These are phyloP conservation scores for Plagodis dolabraria DNA, from an alignment of 2,888 invertebrate species.

Conservation along the genomic window DNA sequence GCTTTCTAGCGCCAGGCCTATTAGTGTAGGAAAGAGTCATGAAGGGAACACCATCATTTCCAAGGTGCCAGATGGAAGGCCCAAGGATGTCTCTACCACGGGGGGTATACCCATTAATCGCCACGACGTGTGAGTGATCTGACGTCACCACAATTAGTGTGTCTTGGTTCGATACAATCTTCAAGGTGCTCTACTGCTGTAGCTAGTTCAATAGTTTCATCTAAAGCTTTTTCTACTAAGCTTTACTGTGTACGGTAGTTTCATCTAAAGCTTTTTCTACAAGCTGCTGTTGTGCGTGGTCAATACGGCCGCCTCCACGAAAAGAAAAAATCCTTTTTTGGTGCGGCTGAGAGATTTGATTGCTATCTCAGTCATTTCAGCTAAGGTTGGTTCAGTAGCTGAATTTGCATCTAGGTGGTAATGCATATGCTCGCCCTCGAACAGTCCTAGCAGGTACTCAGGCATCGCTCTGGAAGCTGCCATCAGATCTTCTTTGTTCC, in stretches of 20 bases:
- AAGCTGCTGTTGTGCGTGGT: constrained; percentile 88
- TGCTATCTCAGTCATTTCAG: constrained; percentile 83
- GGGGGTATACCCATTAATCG: constrained; percentile 87
- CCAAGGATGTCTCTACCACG: constrained; percentile 75
- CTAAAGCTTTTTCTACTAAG: constrained; percentile 84
- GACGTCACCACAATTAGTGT: constrained; percentile 92
- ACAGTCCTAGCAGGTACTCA: constrained; percentile 87
- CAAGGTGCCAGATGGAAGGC: constrained; percentile 61
- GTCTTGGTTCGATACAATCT: constrained; percentile 80
- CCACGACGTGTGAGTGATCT: constrained; percentile 91
- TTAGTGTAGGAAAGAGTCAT: constrained; percentile 87
- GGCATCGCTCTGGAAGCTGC: constrained; percentile 70
- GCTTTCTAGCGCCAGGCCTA: constrained; percentile 83
- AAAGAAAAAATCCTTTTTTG: constrained; percentile 89
- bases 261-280: constrained; percentile 87
- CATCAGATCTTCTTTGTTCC: constrained; percentile 85
- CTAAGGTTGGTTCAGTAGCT: constrained; percentile 72
- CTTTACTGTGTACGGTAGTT: too few species aligned
- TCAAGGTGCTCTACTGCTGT: constrained; percentile 83
- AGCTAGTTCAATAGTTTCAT: constrained; percentile 88
- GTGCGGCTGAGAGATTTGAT: constrained; percentile 87
- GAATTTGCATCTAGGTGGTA: constrained; percentile 86
- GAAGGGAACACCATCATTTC: constrained; percentile 80
- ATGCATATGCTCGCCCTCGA: constrained; percentile 86
- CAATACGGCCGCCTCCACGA: constrained; percentile 89